A percentile compares a stretch with the other conserved stretches of the same genome.
Conservation (phyloP, 2,113 vertebrate species). For the Brienomyrus longianalis region DNA sequence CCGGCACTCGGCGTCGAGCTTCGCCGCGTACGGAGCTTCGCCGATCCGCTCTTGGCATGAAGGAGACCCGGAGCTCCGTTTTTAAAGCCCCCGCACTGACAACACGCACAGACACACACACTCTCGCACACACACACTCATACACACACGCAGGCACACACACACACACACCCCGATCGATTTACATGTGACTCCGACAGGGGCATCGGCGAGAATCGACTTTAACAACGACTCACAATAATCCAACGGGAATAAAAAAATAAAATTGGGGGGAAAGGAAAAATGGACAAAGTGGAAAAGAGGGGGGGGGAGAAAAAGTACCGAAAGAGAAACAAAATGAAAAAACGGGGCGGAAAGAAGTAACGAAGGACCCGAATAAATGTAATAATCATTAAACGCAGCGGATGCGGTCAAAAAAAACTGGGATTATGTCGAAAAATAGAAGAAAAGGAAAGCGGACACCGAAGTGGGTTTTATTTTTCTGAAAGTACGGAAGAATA, state of each 20-base stretch:
- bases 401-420: background rate
- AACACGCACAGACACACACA: constrained; percentile 39
- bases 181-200: constrained; percentile 66
- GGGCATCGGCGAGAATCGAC: constrained; percentile 61
- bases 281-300: constrained; percentile 51
- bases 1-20: constrained; percentile 35
- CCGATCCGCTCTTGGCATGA: constrained; percentile 57
- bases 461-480: constrained; percentile 42
- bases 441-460: constrained; percentile 34
- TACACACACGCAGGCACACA: constrained; percentile 38
- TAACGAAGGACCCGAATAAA: constrained; percentile 49
- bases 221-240: constrained; percentile 53
- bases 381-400: constrained; percentile 37
- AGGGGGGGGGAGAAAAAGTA: constrained; percentile 44
- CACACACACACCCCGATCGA: constrained; percentile 50
- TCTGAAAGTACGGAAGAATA: constrained; percentile 39
- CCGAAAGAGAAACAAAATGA: constrained; percentile 38
- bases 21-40: constrained; percentile 46
- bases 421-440: constrained; percentile 34
- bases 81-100: constrained; percentile 52
- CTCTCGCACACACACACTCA: constrained; percentile 26
- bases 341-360: constrained; percentile 57
- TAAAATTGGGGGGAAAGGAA: constrained; percentile 23
- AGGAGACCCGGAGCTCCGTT: constrained; percentile 61
- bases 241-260: constrained; percentile 46